Evolutionary conservation across 2,797 vertebrate genomes (phyloP), one percentile per base, ranked within the genome.

Genomic region (Siniperca scherzeri): DNA sequence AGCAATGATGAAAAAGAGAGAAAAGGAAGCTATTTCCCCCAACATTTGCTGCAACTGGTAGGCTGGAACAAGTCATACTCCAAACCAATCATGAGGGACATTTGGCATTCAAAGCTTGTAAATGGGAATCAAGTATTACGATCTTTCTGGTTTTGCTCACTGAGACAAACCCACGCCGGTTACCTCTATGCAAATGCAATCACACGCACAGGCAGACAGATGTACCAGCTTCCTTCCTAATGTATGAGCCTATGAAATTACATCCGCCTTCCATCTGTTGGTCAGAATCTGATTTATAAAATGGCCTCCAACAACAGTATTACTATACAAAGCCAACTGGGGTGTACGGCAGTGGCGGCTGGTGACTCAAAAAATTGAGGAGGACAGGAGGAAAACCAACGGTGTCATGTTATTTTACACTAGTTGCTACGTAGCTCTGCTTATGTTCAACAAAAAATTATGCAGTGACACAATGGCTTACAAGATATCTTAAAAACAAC

Each of bases 231-330:
- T 90, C 69, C 74, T 79, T 88, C 82, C 67, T 88, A 85, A 92
- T 84, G 87, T 80, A 91, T 74, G 80, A 90, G 84, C 77, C 82
- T 33, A 82, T 84, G 75, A 91, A 95, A 93, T 85, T 30, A 89
- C 78, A 92, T 78, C 86, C 69, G 65, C 81, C 81, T 87, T 87
- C 91, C 91, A 92, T 95, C 90, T 93, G 91, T 71, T 94, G 87
- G 75, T 83, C 80, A 81, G 65, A 86, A 71, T 87, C 77, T 77
- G 70, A 83, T 91, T 92, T 82, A 83, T 70, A 80, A 85, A 88
- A 92, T 84, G 74, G 68, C 83, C 82, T 87, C 86, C 66, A 69
- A 85, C 74, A 85, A 74, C 46, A 36, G 36, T 33, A 59, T 82
- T 86, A 84, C 87, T 73, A 81, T 70, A 81, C 73, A 84, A 85